Conservation (phyloP, 92 coral and sea anemone species). For the Hydrozoanthus gracilis region DNA sequence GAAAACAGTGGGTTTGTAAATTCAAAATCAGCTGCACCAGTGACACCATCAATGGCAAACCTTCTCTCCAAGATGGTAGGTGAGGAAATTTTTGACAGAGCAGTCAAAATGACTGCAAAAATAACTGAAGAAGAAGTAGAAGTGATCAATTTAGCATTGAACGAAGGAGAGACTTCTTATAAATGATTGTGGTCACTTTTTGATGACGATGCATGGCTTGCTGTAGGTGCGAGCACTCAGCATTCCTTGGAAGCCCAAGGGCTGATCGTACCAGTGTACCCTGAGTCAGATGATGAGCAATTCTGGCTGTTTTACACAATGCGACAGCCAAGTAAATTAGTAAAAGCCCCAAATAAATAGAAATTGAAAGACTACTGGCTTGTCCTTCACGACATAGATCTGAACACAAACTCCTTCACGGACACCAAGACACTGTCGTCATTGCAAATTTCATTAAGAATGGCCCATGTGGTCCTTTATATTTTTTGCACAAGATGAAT, state of each 20-base stretch:
- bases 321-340: constrained; percentile 46
- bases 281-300: constrained; percentile 55
- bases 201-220: constrained; percentile 64
- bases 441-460: constrained; percentile 60
- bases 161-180: constrained; percentile 58
- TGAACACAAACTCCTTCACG: constrained; percentile 40
- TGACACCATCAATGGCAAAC: neutral
- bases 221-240: constrained; percentile 59
- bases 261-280: constrained; percentile 64
- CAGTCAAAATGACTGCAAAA: constrained; percentile 48
- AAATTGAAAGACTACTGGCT: constrained; percentile 60
- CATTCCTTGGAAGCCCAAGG: constrained; percentile 55
- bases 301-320: constrained; percentile 78
- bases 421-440: constrained; percentile 46
- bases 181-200: constrained; percentile 49
- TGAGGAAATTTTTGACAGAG: constrained; percentile 53
- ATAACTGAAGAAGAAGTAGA: constrained; percentile 62
- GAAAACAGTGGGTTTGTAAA: neutral
- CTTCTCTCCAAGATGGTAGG: constrained; percentile 53
- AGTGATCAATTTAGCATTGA: constrained; percentile 50
- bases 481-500: constrained; percentile 48
- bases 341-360: constrained; percentile 22
- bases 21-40: neutral
- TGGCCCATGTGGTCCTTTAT: constrained; percentile 66
- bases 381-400: constrained; percentile 32